Base-by-base conservation (phyloP, 2,888 invertebrate species). In the Pseudoips prasinana region DNA sequence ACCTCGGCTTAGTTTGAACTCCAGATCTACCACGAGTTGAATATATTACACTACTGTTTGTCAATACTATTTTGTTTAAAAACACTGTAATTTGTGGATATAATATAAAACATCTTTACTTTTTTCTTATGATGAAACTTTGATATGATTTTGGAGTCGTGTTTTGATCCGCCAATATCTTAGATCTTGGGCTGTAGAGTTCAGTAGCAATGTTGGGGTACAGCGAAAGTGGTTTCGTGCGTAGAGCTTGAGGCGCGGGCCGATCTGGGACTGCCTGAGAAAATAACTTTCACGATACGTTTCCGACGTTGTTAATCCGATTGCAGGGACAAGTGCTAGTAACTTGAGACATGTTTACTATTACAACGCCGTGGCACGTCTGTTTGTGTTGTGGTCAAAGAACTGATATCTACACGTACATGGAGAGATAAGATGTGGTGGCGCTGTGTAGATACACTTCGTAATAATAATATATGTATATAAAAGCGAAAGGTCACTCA, bases 271-370 rank as follows among this genome's bases (percentile, higher is more conserved):
- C 72, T 65, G 73, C 69, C 66, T 76, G 83, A 80, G 83, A 85
- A 84, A 83, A 80, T 83, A 75, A 85, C 87, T 88, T 88, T 88
- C 87, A 81, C 87, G 78, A 64, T 77, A 80, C 69, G 73, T 78
- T 82, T 84, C 80, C 82, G 70, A 70, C 67, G 63, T 69, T 67
- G 72, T 59, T 60, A 64, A 57, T 66, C 44, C 51, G 64, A 76
- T 73, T 73, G 68, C 59, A 73, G 71, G 71, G 70, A 67, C 64
- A 57, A 61, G 58, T 64, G 40, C 26, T 39, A 25, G 38, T 28
- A 47, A 35, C 39, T 34, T 28, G 29, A 29, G 20, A 39, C 24
- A 25, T 27, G 25, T 29, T 39, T 33, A 11, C 29, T 8, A 34
- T 20, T 23, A 28, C 24, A 11, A 22, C 10, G 17, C 8, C 19